Conservation (phyloP, 2,888 invertebrate genomes). For the Hyposoter dolosus region DNA sequence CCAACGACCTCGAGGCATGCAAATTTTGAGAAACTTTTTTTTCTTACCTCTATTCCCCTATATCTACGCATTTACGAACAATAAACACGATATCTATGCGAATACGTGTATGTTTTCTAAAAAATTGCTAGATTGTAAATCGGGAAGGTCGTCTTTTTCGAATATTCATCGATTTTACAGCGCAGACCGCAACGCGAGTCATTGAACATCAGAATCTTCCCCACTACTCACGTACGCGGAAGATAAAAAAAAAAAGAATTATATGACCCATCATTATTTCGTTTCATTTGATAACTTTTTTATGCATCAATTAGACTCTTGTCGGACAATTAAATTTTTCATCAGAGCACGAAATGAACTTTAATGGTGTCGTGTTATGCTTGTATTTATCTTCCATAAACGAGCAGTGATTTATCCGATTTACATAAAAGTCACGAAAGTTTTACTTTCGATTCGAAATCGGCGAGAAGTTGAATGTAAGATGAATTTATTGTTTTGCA, state of each 20-base stretch:
- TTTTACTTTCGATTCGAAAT: not conserved
- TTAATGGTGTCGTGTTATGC: not conserved
- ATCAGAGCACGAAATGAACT: constrained; percentile 3
- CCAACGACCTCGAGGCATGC: constrained; percentile 46
- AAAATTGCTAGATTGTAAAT: constrained; percentile 17
- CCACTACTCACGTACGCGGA: not conserved
- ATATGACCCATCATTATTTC: not conserved
- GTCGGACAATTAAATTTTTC: constrained; percentile 3
- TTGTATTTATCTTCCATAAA: not conserved
- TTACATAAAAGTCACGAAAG: not conserved
- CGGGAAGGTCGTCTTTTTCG: not conserved
- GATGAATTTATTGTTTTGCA: not conserved
- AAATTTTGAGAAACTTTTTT: constrained; percentile 19
- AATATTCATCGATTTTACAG: constrained; percentile 1
- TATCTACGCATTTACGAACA: constrained; percentile 27
- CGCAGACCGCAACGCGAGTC: not conserved
- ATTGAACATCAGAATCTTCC: not conserved
- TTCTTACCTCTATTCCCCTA: not conserved
- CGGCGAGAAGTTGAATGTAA: not conserved
- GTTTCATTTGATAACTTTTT: constrained; percentile 29
- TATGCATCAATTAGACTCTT: constrained; percentile 19
- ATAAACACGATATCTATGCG: constrained; percentile 18
- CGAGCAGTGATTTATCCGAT: not conserved
- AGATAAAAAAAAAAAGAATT: constrained; percentile 2
- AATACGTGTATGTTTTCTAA: not conserved